These are phyloP conservation scores for Siderastrea radians DNA, from an alignment of 92 coral and sea anemone genomes.

Conservation along the genomic window DNA sequence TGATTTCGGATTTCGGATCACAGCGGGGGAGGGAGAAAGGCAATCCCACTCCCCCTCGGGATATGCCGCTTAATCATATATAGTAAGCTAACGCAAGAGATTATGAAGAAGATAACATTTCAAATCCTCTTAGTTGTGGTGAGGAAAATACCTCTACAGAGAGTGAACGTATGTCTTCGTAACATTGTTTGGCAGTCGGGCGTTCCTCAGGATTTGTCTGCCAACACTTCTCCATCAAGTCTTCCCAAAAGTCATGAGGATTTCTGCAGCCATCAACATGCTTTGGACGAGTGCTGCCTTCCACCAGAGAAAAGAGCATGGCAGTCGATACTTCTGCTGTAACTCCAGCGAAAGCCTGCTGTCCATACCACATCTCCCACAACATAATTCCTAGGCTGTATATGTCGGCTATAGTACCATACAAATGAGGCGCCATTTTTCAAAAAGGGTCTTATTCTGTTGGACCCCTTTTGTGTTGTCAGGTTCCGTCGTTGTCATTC, in stretches of 20 bases:
- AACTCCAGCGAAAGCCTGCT: not conserved
- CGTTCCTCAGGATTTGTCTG: constrained; percentile 17
- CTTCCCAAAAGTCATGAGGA: constrained; percentile 1
- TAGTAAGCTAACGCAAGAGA: too few relatives aligned
- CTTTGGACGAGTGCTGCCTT: constrained; percentile 28
- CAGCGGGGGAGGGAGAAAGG: too few relatives aligned
- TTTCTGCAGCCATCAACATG: not conserved
- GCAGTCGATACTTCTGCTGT: not conserved
- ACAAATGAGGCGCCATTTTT: too few relatives aligned
- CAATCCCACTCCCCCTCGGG: too few relatives aligned
- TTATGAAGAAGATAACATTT: too few relatives aligned
- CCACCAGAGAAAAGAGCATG: not conserved
- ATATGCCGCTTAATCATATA: too few relatives aligned
- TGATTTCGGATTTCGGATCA: too few relatives aligned
- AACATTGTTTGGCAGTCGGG: constrained; percentile 11
- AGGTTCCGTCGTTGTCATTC: too few relatives aligned
- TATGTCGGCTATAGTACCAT: constrained; percentile 31
- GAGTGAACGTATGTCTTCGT: not conserved
- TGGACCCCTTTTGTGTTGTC: too few relatives aligned
- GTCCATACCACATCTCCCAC: constrained; percentile 77
- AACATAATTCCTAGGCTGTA: constrained; percentile 58
- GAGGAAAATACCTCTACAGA: not conserved
- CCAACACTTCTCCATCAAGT: constrained; percentile 41
- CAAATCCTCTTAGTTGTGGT: too few relatives aligned
- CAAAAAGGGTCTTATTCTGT: too few relatives aligned